These are phyloP conservation scores for Athetis lepigone DNA, from an alignment of 2,888 invertebrate genomes.

Conservation along the genomic window DNA sequence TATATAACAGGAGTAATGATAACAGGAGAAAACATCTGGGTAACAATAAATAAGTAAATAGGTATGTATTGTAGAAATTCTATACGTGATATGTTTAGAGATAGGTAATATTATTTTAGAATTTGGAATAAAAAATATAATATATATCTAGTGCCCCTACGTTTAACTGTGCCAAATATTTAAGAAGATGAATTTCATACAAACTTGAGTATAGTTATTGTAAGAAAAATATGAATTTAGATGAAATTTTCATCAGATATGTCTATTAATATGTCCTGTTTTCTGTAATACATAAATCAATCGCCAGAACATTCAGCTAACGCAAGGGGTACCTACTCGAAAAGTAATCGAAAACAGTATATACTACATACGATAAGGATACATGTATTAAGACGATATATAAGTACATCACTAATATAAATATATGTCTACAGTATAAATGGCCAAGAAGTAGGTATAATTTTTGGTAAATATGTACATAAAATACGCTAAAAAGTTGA, in stretches of 20 bases:
- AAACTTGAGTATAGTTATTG: not conserved
- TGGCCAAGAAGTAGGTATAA: constrained; percentile 40
- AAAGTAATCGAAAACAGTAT: constrained; percentile 28
- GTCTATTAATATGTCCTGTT: constrained; percentile 12
- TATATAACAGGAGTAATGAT: constrained; percentile 19
- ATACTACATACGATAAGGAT: constrained; percentile 46
- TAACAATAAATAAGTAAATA: constrained; percentile 47
- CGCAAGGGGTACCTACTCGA: constrained; percentile 6
- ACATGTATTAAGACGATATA: constrained; percentile 35
- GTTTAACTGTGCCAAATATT: not conserved
- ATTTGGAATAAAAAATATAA: constrained; percentile 40
- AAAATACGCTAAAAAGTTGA: constrained; percentile 1
- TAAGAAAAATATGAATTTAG: constrained; percentile 8
- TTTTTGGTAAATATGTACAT: constrained; percentile 24
- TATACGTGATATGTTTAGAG: constrained; percentile 67
- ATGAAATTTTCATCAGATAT: constrained; percentile 38
- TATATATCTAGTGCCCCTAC: constrained; percentile 11
- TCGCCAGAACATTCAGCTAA: not conserved
- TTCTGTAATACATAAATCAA: not conserved
- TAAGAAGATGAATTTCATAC: not conserved
- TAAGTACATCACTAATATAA: constrained; percentile 27
- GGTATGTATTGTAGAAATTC: constrained; percentile 64
- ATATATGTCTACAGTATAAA: constrained; percentile 49
- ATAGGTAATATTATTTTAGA: constrained; percentile 48
- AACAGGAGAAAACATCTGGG: constrained; percentile 38